A percentile compares a stretch with the other conserved stretches of the same genome.
Evolutionary conservation across 1,140 invertebrate species (phyloP).

Genomic region (Cardiocondyla obscurior): DNA sequence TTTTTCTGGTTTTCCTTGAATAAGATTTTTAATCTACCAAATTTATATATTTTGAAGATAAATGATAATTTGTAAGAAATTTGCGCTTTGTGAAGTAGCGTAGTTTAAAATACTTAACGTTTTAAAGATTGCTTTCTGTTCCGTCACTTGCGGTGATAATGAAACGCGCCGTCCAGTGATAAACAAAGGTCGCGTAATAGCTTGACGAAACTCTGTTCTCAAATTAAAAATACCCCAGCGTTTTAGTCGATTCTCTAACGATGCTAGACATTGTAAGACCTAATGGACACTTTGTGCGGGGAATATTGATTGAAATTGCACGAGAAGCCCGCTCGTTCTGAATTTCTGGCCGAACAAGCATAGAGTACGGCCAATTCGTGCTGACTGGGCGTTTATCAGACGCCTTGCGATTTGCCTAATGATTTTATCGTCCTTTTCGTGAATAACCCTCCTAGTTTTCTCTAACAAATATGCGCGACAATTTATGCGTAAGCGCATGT

Average conservation of each 20-base stretch:
- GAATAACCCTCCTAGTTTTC: conserved; percentile 3
- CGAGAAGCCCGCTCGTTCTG: neutral
- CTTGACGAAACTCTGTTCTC: neutral
- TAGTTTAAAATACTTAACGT: neutral
- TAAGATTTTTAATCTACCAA: neutral
- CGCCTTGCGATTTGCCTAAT: conserved; percentile 23
- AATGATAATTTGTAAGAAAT: neutral
- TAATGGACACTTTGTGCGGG: conserved; percentile 7
- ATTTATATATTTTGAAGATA: neutral
- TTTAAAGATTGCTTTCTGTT: neutral
- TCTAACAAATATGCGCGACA: too few species aligned
- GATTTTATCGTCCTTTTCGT: neutral
- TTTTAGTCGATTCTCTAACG: neutral
- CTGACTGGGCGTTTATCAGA: conserved; percentile 29
- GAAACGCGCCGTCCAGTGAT: neutral
- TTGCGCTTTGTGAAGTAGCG: neutral
- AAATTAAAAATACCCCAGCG: neutral
- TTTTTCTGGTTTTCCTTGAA: neutral
- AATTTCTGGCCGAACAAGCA: conserved; percentile 18
- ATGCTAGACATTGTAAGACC: conserved; percentile 9
- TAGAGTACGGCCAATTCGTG: neutral
- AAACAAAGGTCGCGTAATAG: neutral
- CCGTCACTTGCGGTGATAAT: neutral
- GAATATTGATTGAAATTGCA: conserved; percentile 20
- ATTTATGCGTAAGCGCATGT: neutral